Conservation (phyloP, 2,113 vertebrate species). For the Gulo gulo region DNA sequence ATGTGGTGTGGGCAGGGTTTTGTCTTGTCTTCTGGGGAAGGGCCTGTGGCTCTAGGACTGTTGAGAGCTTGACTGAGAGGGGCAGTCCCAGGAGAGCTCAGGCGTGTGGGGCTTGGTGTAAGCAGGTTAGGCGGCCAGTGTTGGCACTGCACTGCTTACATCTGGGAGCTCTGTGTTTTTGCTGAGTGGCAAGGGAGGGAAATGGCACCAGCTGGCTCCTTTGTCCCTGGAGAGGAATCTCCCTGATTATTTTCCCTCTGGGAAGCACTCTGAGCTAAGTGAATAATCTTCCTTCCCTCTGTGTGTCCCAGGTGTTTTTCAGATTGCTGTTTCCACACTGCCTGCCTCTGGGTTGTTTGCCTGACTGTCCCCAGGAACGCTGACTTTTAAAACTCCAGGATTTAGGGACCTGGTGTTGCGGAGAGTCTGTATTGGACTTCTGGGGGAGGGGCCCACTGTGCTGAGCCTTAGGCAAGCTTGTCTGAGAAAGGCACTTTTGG, state of each 20-base stretch:
- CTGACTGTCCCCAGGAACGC: background rate
- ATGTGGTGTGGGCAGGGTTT: background rate
- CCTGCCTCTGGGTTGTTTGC: background rate
- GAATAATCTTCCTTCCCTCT: background rate
- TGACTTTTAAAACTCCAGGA: background rate
- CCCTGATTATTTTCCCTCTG: background rate
- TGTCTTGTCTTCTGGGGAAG: background rate
- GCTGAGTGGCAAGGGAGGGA: background rate
- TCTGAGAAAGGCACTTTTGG: background rate
- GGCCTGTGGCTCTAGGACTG: background rate
- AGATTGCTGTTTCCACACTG: background rate
- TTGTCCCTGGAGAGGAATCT: background rate
- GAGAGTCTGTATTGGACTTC: background rate
- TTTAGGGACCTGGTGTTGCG: background rate
- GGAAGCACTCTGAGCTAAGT: background rate
- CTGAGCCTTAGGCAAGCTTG: background rate
- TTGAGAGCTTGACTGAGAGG: background rate
- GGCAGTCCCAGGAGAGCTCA: background rate
- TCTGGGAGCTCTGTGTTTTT: background rate
- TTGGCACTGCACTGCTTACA: background rate
- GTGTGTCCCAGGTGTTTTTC: background rate
- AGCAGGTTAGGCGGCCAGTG: background rate
- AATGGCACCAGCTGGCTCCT: background rate
- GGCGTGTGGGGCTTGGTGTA: background rate
- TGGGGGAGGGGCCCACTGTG: background rate